Evolutionary conservation across 92 coral and sea anemone genomes (phyloP).

Genomic region (Paragorgia papillata): DNA sequence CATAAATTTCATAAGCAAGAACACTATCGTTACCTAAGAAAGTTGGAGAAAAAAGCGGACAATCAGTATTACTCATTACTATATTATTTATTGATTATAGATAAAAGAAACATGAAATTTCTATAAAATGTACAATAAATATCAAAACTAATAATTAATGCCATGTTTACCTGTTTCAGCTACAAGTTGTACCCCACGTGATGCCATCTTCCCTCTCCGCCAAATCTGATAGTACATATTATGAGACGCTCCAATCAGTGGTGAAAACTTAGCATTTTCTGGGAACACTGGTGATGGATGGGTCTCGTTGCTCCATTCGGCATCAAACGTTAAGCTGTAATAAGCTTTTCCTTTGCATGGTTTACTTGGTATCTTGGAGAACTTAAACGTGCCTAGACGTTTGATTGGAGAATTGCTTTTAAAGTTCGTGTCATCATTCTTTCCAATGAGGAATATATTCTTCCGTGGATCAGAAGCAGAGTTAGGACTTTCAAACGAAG

Average conservation of each 20-base stretch:
- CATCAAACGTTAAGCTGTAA: constrained; percentile 44
- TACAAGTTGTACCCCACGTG: constrained; percentile 47
- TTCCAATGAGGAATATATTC: constrained; percentile 29
- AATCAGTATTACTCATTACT: too few relatives aligned
- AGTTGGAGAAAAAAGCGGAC: too few relatives aligned
- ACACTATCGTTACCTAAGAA: too few relatives aligned
- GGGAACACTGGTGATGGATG: constrained; percentile 39
- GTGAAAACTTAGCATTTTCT: constrained; percentile 47
- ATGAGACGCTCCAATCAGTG: constrained; percentile 58
- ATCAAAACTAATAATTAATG: too few relatives aligned
- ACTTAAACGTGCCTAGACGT: constrained; percentile 8
- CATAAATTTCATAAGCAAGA: too few relatives aligned
- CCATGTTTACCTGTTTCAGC: constrained; percentile 52
- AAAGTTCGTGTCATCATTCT: constrained; percentile 7
- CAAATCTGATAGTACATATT: constrained; percentile 52
- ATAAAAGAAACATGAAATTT: too few relatives aligned
- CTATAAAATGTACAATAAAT: too few relatives aligned
- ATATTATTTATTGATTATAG: too few relatives aligned
- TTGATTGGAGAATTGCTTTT: constrained; percentile 7
- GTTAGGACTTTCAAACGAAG: constrained; percentile 33
- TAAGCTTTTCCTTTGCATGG: constrained; percentile 46
- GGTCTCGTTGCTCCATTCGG: constrained; percentile 37
- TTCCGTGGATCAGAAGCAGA: constrained; percentile 11
- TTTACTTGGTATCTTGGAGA: too few relatives aligned
- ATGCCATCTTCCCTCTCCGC: constrained; percentile 43